A percentile compares a stretch with the other conserved stretches of the same genome.
Conservation (phyloP, 2,113 vertebrate species). For the Canis aureus region DNA sequence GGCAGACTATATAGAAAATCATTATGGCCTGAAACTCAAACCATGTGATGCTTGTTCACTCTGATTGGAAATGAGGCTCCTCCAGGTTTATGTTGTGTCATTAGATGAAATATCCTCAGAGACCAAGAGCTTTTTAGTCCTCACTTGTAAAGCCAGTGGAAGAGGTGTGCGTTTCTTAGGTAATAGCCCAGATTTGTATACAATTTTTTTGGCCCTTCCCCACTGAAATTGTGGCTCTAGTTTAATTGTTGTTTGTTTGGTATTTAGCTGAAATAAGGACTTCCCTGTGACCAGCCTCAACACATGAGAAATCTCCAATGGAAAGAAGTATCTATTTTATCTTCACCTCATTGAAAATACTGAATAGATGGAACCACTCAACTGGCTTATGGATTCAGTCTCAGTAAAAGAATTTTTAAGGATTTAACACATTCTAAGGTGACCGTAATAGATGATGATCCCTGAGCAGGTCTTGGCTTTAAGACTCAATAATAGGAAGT, state of each 20-base stretch:
- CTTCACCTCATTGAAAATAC: neutral
- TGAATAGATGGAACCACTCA: neutral
- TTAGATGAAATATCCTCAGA: neutral
- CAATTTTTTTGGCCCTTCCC: neutral
- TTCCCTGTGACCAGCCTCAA: conserved; percentile 5
- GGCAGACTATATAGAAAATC: neutral
- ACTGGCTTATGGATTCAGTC: neutral
- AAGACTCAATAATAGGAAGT: neutral
- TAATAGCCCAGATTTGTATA: neutral
- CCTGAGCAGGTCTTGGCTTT: neutral
- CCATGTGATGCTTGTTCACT: neutral
- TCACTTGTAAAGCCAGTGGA: neutral
- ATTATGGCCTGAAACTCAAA: neutral
- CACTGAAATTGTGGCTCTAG: neutral
- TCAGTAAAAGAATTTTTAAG: neutral
- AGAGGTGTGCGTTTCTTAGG: neutral
- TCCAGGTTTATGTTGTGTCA: neutral
- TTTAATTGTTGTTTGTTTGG: conserved; percentile 30
- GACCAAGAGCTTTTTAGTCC: neutral
- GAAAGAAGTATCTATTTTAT: neutral
- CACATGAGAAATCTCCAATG: neutral
- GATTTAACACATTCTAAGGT: neutral
- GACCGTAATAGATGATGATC: neutral
- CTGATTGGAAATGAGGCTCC: neutral
- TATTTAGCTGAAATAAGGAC: neutral